Evolutionary conservation across 2,888 invertebrate species (phyloP), one percentile per base, ranked within the genome.

Genomic region (Oligia fasciuncula): DNA sequence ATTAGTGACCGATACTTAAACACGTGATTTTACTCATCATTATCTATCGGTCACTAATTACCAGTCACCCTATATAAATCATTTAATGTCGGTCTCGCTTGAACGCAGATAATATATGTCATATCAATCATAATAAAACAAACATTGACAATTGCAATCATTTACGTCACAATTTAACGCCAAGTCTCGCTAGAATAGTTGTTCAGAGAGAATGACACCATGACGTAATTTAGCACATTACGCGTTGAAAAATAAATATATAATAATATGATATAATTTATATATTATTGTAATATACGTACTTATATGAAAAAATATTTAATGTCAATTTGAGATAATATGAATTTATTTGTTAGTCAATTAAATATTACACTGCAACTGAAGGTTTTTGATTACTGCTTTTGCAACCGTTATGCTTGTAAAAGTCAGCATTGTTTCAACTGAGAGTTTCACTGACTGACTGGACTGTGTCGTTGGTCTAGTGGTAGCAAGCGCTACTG

Each of bases 341-440:
- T 89, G 92, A 94, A 94, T 92, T 93, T 94, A 94, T 94, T 94
- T 94, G 91, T 94, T 94, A 93, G 94, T 96, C 96, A 96, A 96
- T 96, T 96, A 96, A 95, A 95, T 90, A 93, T 93, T 94, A 92
- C 94, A 93, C 91, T 89, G 91, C 87, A 91, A 77, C 73, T 70
- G 69, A 76, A 76, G 40, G 77, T 85, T 90, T 88, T 88, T 86
- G 77, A 88, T 87, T 60, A 77, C 72, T 75, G 65, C 14, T 76
- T 60, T 57, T 57, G n/a, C 6, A 54, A 74, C n/a, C 66, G 54
- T 3, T 35, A 14, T 29, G 13, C n/a, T 54, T 66, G 1, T 43
- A 57, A 23, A 23, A 69, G 4, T 43, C 4, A 29, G 3, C 23
- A 35, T 23, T 54, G 43, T 17, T 29, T 40, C 5, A 40, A 40